Evolutionary conservation across 2,113 vertebrate species (phyloP).

Genomic region (Nipponia nippon): DNA sequence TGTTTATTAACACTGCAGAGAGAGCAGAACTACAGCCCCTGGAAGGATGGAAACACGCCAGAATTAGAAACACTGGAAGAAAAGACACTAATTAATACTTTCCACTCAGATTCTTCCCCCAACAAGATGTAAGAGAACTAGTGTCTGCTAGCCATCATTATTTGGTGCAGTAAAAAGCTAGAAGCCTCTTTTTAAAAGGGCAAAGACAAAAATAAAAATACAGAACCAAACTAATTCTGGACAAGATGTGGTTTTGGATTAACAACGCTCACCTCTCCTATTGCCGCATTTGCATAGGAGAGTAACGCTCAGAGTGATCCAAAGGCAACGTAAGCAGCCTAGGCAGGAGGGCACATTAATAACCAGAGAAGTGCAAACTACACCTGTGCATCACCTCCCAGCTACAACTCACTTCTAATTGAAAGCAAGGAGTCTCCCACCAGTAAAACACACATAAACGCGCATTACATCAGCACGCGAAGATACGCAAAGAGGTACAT

Average conservation of each 20-base stretch:
- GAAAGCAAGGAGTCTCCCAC: rapidly evolving
- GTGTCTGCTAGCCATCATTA: not conserved
- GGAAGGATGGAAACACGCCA: not conserved
- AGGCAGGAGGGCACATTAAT: rapidly evolving
- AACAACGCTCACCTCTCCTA: not conserved
- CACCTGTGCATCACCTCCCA: not conserved
- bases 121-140: not conserved
- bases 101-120: not conserved
- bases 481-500: rapidly evolving
- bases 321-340: rapidly evolving
- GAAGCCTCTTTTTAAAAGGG: not conserved
- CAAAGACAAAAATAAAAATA: not conserved
- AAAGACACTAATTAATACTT: not conserved
- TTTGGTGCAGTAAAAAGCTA: not conserved
- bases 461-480: rapidly evolving
- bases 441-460: rapidly evolving
- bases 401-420: rapidly evolving
- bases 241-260: not conserved
- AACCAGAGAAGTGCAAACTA: rapidly evolving
- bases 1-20: not conserved
- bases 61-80: not conserved
- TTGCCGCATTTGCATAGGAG: too few species aligned
- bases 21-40: not conserved
- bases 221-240: not conserved
- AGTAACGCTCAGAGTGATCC: not conserved